Conservation (phyloP, 1,140 invertebrate genomes). For the Onthophagus taurus region DNA sequence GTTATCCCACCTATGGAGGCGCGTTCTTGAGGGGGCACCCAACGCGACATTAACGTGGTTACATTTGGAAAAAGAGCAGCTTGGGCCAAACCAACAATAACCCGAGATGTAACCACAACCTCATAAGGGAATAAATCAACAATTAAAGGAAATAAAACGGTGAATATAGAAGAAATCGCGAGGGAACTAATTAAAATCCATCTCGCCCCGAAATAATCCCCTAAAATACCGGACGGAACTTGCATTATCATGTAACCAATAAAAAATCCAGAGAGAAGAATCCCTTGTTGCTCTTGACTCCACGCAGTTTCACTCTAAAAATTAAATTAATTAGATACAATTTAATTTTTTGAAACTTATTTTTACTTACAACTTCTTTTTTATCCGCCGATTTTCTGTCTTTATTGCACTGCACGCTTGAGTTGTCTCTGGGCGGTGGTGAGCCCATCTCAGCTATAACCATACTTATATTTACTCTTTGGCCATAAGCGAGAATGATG, state of each 20-base stretch:
- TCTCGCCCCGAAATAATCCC: slow-evolving; percentile 7
- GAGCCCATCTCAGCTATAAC: slow-evolving; percentile 10
- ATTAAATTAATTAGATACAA: not conserved
- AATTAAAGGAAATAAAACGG: not conserved
- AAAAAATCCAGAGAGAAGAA: slow-evolving; percentile 6
- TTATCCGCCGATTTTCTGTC: not conserved
- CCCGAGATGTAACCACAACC: not conserved
- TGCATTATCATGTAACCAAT: slow-evolving; percentile 10
- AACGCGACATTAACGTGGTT: slow-evolving; percentile 10
- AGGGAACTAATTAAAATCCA: not conserved
- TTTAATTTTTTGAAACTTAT: not conserved
- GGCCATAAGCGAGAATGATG: slow-evolving; percentile 1
- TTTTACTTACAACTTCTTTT: not conserved
- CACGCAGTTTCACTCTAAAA: too few species aligned
- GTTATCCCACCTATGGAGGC: not conserved
- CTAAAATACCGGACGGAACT: slow-evolving; percentile 7
- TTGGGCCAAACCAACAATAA: slow-evolving; percentile 11
- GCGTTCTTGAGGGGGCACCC: slow-evolving; percentile 5
- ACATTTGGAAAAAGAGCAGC: too few species aligned
- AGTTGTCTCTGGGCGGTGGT: too few species aligned
- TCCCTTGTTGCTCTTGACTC: slow-evolving; percentile 5
- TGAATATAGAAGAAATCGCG: slow-evolving; percentile 5
- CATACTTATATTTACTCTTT: slow-evolving; percentile 7
- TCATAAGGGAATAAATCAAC: not conserved
- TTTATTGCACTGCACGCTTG: too few species aligned